A percentile compares a stretch with the other conserved stretches of the same genome.
Evolutionary conservation across 53 echinoderm and acorn worm species (phyloP).

Genomic region (Temnopleurus reevesii): DNA sequence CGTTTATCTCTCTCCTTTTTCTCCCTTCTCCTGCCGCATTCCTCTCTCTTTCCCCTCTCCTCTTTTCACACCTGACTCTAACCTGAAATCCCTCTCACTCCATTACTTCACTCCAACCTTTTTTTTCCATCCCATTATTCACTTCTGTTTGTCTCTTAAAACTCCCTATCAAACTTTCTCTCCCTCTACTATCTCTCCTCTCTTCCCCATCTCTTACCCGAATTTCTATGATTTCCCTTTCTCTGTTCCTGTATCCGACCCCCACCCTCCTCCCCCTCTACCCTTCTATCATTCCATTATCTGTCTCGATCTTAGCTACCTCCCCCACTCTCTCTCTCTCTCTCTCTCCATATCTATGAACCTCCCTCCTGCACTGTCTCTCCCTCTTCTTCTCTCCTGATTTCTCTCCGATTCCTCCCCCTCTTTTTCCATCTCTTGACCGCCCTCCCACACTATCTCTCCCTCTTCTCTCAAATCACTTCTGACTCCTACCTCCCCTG

Average conservation of each 20-base stretch:
- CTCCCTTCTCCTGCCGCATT: too few relatives aligned
- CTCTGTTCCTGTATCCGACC: not conserved
- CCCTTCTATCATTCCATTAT: not conserved
- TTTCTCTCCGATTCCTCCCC: not conserved
- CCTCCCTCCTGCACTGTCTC: not conserved
- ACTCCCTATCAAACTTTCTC: too few relatives aligned
- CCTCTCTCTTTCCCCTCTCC: too few relatives aligned
- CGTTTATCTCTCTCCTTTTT: too few relatives aligned
- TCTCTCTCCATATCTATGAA: not conserved
- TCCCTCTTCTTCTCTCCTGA: not conserved
- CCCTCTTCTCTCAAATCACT: not conserved
- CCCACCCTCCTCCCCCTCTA: too few relatives aligned
- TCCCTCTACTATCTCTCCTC: too few relatives aligned
- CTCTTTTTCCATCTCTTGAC: not conserved
- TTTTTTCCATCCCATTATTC: not conserved
- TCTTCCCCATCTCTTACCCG: not conserved
- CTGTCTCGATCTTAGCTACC: not conserved
- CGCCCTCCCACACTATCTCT: not conserved
- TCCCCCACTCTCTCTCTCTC: not conserved
- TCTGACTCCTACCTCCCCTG: not conserved
- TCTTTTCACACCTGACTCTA: too few relatives aligned
- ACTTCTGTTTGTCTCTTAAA: not conserved
- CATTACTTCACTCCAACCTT: too few relatives aligned
- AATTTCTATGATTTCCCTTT: not conserved
- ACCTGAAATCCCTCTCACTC: too few relatives aligned